phyloP scores from a whole-genome alignment of 2,797 vertebrate species.

The Xiphorhynchus erythropygius region DNA sequence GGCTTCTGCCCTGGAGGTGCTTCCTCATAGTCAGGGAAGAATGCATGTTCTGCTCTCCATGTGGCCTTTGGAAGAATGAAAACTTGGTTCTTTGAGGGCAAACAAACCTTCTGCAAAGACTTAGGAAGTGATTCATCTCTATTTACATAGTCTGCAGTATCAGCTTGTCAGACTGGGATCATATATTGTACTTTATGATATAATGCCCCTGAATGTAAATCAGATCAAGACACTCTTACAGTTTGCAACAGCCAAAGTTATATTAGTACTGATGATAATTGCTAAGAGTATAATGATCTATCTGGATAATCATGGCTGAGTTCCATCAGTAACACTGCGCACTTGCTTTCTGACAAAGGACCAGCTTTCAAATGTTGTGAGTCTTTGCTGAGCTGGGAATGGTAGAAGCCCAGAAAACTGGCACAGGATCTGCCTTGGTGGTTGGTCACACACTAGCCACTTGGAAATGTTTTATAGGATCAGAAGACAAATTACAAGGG shows the following conservation, averaged over 20 bases:
- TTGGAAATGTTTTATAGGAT: background rate
- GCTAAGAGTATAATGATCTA: background rate
- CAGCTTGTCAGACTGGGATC: background rate
- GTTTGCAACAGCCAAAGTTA: background rate
- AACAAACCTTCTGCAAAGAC: background rate
- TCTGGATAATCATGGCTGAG: background rate
- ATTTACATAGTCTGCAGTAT: background rate
- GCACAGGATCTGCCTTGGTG: background rate
- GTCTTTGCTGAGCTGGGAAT: background rate
- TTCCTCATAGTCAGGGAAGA: background rate
- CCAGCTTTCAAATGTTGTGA: background rate
- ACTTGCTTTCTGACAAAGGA: background rate
- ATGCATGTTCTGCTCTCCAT: background rate
- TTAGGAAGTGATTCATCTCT: background rate
- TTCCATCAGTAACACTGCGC: background rate
- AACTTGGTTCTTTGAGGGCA: background rate
- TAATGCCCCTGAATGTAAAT: background rate
- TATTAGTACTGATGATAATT: background rate
- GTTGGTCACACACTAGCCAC: background rate
- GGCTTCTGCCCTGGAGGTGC: background rate
- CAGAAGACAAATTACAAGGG: background rate
- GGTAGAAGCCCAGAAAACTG: background rate
- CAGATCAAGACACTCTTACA: background rate
- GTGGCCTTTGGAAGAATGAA: background rate
- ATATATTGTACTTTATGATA: background rate